These are phyloP conservation scores for Steinernema khuongi DNA, from an alignment of 1,140 invertebrate genomes.

Conservation along the genomic window DNA sequence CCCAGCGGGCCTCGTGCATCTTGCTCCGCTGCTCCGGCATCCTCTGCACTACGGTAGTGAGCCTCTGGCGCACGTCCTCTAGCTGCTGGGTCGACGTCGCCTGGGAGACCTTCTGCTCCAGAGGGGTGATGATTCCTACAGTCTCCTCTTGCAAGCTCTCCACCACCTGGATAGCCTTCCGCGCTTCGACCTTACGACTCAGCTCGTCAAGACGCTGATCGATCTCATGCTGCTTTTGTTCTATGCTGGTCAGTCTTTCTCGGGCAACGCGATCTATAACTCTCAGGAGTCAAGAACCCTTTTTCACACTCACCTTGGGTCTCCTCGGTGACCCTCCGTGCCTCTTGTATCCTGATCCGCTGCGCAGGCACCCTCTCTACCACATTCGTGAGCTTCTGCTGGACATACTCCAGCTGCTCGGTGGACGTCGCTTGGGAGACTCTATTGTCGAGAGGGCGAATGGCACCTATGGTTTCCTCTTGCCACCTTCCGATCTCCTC, in stretches of 20 bases:
- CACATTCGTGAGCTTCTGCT: not conserved
- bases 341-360: not conserved
- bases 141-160: constrained; percentile 25
- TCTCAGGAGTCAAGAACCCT: no score
- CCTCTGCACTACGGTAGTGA: not conserved
- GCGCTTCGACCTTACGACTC: constrained; percentile 19
- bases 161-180: constrained; percentile 5
- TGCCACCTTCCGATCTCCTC: constrained; percentile 42
- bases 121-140: constrained; percentile 28
- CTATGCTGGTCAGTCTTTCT: no score
- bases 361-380: no score
- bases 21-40: constrained; percentile 9
- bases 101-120: constrained; percentile 14
- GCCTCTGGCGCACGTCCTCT: constrained; percentile 10
- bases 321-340: no score
- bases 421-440: not conserved
- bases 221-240: constrained; percentile 17
- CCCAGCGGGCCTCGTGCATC: not conserved
- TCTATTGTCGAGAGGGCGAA: constrained; percentile 17
- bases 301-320: no score
- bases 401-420: constrained; percentile 4
- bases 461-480: constrained; percentile 31
- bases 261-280: no score
- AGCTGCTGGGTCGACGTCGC: not conserved
- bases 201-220: constrained; percentile 17